These are phyloP conservation scores for Chirona hameri DNA, from an alignment of 2,888 invertebrate genomes.

Conservation along the genomic window DNA sequence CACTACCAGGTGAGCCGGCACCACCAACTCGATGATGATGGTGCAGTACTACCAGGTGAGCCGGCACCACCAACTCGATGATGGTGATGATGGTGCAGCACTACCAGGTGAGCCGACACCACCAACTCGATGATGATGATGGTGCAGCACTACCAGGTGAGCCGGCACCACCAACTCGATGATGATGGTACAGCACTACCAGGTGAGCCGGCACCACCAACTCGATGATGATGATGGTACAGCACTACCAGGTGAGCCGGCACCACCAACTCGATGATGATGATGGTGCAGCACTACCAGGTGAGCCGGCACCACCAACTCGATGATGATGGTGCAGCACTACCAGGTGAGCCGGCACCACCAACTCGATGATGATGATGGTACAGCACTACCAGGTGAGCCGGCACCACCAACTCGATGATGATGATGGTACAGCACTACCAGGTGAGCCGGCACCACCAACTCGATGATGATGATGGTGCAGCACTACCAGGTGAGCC, in stretches of 20 bases:
- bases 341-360: constrained; percentile 59
- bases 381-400: constrained; percentile 64
- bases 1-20: constrained; percentile 52
- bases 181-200: constrained; percentile 63
- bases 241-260: constrained; percentile 60
- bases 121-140: constrained; percentile 59
- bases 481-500: constrained; percentile 63
- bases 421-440: constrained; percentile 61
- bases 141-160: constrained; percentile 57
- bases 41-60: constrained; percentile 66
- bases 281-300: constrained; percentile 59
- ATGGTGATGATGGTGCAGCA: constrained; percentile 61
- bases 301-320: constrained; percentile 55
- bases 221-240: constrained; percentile 57
- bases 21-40: constrained; percentile 58
- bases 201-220: constrained; percentile 58
- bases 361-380: constrained; percentile 57
- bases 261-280: constrained; percentile 57
- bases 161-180: constrained; percentile 58
- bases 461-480: constrained; percentile 60
- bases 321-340: constrained; percentile 59
- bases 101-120: constrained; percentile 54
- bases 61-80: constrained; percentile 59
- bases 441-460: constrained; percentile 48
- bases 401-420: constrained; percentile 55